These are phyloP conservation scores for Thyatira batis DNA, from an alignment of 2,888 invertebrate genomes.

Conservation along the genomic window DNA sequence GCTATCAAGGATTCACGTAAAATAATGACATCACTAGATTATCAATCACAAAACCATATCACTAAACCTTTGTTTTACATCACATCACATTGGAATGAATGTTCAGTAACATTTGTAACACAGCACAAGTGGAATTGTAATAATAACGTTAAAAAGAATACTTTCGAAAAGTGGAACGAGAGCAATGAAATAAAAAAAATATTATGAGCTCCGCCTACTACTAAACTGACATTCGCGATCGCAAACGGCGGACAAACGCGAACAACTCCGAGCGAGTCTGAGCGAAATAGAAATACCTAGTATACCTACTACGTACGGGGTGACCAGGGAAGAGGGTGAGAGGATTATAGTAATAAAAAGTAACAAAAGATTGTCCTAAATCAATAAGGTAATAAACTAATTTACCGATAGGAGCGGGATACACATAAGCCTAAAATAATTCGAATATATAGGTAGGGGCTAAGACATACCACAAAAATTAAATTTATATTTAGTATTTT, in stretches of 20 bases:
- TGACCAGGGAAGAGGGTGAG: no score
- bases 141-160: constrained; percentile 56
- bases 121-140: constrained; percentile 27
- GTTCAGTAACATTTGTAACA: constrained; percentile 38
- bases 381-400: no score
- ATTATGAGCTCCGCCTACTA: constrained; percentile 65
- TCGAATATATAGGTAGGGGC: no score
- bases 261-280: constrained; percentile 26
- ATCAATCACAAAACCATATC: constrained; percentile 56
- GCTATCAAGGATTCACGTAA: constrained; percentile 71
- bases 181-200: constrained; percentile 64
- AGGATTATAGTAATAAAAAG: no score
- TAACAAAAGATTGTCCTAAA: no score
- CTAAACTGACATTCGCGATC: constrained; percentile 59
- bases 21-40: constrained; percentile 79
- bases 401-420: no score
- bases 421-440: no score
- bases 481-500: no score
- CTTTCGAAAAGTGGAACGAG: constrained; percentile 78
- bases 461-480: no score
- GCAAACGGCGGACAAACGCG: constrained; percentile 41
- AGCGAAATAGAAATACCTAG: neutral
- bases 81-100: constrained; percentile 47
- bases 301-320: neutral
- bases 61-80: constrained; percentile 50